These are phyloP conservation scores for Dolichopus griseipennis DNA, from an alignment of 2,888 invertebrate species.

Conservation along the genomic window DNA sequence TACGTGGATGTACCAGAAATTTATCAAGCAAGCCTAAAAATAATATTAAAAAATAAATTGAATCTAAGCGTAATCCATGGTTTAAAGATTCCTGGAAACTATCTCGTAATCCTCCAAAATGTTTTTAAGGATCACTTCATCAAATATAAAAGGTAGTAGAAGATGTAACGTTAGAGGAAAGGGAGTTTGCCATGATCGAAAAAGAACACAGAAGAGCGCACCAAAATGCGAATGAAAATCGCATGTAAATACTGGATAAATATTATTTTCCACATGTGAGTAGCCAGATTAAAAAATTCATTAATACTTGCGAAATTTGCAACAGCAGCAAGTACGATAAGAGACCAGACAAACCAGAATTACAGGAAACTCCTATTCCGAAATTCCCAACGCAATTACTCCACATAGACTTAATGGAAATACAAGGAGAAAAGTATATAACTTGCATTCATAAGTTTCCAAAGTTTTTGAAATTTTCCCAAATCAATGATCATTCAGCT, in stretches of 20 bases:
- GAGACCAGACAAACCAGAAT: constrained; percentile 16
- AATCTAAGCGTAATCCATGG: constrained; percentile 12
- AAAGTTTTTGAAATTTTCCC: constrained; percentile 9
- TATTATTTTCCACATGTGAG: constrained; percentile 13
- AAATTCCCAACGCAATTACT: constrained; percentile 9
- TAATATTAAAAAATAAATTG: constrained; percentile 8
- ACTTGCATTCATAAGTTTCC: constrained; percentile 12
- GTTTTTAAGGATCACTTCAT: constrained; percentile 13
- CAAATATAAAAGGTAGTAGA: constrained; percentile 9
- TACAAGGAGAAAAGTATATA: constrained; percentile 10
- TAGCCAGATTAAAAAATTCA: constrained; percentile 12
- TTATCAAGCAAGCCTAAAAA: background rate
- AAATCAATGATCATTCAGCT: background rate
- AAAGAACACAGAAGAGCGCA: too few relatives aligned
- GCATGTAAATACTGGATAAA: background rate
- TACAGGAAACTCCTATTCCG: constrained; percentile 19
- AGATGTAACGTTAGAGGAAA: constrained; percentile 12
- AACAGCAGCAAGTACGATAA: constrained; percentile 15
- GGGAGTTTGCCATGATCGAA: constrained; percentile 10
- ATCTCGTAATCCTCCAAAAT: constrained; percentile 15
- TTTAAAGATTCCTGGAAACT: constrained; percentile 15
- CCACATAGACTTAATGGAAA: constrained; percentile 7
- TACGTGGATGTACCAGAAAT: constrained; percentile 5
- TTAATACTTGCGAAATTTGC: constrained; percentile 7
- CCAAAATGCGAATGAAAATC: background rate